phyloP scores from a whole-genome alignment of 2,888 invertebrate species.

The Athripsodes cinereus region DNA sequence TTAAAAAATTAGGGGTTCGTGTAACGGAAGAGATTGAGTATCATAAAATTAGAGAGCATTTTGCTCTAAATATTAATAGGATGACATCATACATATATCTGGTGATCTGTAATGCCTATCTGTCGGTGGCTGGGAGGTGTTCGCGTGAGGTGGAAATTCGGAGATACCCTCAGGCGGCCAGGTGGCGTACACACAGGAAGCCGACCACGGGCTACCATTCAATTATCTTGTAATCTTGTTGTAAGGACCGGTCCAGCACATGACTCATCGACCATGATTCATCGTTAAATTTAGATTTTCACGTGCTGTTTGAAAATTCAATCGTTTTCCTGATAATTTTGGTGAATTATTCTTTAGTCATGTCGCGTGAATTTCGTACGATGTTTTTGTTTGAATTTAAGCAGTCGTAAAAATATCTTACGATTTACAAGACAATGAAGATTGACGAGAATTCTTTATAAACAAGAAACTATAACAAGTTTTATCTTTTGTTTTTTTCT shows the following conservation, averaged over 20 bases:
- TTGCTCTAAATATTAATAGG: background rate
- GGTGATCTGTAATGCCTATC: background rate
- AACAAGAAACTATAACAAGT: too few relatives aligned
- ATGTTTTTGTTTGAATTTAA: too few relatives aligned
- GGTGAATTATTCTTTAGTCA: too few relatives aligned
- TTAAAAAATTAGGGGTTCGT: too few relatives aligned
- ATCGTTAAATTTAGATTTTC: background rate
- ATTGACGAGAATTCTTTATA: too few relatives aligned
- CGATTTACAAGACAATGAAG: too few relatives aligned
- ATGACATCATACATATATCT: background rate
- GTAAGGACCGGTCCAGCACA: background rate
- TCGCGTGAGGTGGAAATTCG: background rate
- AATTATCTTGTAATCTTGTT: background rate
- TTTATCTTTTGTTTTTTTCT: too few relatives aligned
- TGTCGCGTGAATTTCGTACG: too few relatives aligned
- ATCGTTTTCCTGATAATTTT: too few relatives aligned
- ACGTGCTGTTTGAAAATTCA: too few relatives aligned
- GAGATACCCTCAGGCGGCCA: background rate
- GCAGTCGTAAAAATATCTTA: too few relatives aligned
- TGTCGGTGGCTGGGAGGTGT: background rate
- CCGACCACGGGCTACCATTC: background rate
- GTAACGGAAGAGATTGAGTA: background rate
- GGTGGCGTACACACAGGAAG: background rate
- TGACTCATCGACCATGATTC: background rate
- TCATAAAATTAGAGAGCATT: background rate